Evolutionary conservation across 1,140 invertebrate species (phyloP).

Genomic region (Dysdera silvatica): DNA sequence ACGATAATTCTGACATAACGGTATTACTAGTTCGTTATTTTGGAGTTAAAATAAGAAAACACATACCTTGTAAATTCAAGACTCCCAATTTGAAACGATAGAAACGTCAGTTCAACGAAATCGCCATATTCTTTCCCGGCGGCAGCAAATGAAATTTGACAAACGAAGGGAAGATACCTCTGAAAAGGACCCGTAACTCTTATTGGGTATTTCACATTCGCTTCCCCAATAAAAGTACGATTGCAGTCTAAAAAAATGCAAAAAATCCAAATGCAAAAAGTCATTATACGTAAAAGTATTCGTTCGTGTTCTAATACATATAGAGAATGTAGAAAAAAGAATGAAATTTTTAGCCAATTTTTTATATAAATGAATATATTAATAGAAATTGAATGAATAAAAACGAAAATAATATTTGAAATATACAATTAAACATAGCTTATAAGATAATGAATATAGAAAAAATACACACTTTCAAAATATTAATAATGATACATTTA

Average conservation of each 20-base stretch:
- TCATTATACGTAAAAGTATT: background rate
- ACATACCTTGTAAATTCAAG: constrained; percentile 24
- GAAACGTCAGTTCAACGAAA: constrained; percentile 33
- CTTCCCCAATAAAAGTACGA: constrained; percentile 32
- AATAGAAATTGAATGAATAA: no score
- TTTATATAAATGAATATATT: no score
- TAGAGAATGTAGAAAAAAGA: no score
- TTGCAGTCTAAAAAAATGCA: constrained; percentile 33
- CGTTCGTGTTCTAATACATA: no score
- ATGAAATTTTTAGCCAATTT: no score
- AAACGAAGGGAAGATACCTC: constrained; percentile 31
- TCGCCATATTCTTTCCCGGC: constrained; percentile 32
- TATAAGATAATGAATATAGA: no score
- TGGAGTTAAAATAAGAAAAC: background rate
- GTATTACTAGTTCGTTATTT: background rate
- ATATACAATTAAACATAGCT: no score
- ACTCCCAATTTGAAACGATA: constrained; percentile 34
- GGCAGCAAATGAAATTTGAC: constrained; percentile 32
- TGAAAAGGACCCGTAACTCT: constrained; percentile 32
- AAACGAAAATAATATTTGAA: no score
- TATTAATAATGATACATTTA: no score
- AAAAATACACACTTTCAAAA: no score
- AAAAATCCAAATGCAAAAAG: background rate
- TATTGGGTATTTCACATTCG: constrained; percentile 32
- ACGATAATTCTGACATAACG: background rate